phyloP scores from a whole-genome alignment of 2,113 vertebrate species.

The human (Homo sapiens) region GRCh38 chr12:43833001-43833500 shows the following conservation, averaged over 20 bases:
- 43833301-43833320: not conserved
- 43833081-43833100: not conserved
- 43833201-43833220: not conserved
- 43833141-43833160: not conserved
- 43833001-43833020: too few relatives aligned
- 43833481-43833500: fast-evolving
- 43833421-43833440: not conserved
- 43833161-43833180: not conserved
- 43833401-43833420: not conserved
- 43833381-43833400: not conserved
- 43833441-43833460: not conserved
- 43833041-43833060: not conserved
- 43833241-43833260: not conserved
- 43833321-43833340: not conserved
- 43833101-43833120: not conserved
- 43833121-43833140: not conserved
- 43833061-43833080: not conserved
- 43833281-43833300: not conserved
- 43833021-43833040: not conserved
- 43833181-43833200: not conserved
- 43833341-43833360: not conserved
- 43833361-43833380: not conserved
- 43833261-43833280: not conserved
- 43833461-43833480: not conserved
- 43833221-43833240: not conserved